Evolutionary conservation across 1,140 invertebrate species (phyloP).

Genomic region (Eueides isabella): DNA sequence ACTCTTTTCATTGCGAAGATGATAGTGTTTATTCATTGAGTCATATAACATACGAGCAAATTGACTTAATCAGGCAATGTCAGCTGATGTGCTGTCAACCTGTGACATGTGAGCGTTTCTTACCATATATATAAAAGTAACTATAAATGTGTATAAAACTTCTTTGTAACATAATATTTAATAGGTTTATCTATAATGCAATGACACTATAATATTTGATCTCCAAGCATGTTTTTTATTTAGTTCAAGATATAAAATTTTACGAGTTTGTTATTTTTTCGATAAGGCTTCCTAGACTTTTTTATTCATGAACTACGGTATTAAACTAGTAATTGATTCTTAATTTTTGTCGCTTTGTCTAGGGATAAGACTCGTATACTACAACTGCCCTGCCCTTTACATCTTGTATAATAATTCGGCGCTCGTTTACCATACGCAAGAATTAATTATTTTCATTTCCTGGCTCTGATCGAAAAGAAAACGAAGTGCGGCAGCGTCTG

Average conservation of each 20-base stretch:
- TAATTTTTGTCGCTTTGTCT: not conserved
- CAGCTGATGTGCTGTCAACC: constrained; percentile 17
- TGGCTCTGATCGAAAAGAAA: too few relatives aligned
- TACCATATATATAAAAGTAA: constrained; percentile 2
- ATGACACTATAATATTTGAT: not conserved
- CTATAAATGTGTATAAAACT: not conserved
- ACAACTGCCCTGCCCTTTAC: too few relatives aligned
- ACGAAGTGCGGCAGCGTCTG: too few relatives aligned
- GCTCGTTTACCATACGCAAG: too few relatives aligned
- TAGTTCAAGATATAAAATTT: not conserved
- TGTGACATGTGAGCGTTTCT: not conserved
- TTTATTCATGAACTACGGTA: not conserved
- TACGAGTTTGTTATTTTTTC: not conserved
- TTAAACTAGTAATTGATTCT: too few relatives aligned
- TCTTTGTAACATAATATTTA: too few relatives aligned
- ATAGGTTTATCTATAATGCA: not conserved
- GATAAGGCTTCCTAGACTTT: not conserved
- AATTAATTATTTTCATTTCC: too few relatives aligned
- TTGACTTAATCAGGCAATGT: constrained; percentile 26
- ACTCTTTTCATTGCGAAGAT: too few relatives aligned
- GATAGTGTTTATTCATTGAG: too few relatives aligned
- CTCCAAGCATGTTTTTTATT: not conserved
- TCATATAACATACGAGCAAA: constrained; percentile 3
- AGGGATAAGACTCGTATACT: too few relatives aligned
- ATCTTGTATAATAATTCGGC: too few relatives aligned